Conservation (phyloP, 2,113 vertebrate genomes). For the Campylorhamphus procurvoides region DNA sequence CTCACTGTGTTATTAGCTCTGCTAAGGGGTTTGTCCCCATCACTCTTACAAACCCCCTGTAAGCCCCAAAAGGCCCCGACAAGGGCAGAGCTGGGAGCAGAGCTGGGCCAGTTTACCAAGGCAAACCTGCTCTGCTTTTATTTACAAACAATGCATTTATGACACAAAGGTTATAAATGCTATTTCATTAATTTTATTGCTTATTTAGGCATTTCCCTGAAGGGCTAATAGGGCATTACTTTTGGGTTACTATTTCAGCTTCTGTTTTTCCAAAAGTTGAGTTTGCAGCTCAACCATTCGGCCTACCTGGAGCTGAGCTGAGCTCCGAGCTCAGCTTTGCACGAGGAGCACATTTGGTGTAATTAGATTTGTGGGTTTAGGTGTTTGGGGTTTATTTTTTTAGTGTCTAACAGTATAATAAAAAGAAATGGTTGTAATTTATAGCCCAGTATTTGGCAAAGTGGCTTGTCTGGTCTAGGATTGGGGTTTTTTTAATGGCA, state of each 20-base stretch:
- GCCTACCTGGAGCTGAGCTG: neutral
- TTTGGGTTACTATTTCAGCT: constrained; percentile 7
- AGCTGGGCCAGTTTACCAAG: neutral
- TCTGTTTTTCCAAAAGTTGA: neutral
- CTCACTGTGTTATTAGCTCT: neutral
- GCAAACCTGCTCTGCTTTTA: neutral
- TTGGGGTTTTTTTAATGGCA: neutral
- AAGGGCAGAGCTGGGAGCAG: neutral
- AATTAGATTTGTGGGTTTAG: constrained; percentile 66
- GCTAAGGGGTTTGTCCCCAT: neutral
- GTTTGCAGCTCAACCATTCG: neutral
- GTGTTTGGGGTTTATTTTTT: constrained; percentile 41
- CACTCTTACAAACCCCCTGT: neutral
- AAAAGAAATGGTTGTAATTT: constrained; percentile 57
- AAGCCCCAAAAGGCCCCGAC: neutral
- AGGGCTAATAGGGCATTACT: neutral
- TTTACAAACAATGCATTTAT: constrained; percentile 22
- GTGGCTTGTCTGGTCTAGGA: neutral
- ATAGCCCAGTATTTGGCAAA: constrained; percentile 22
- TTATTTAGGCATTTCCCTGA: constrained; percentile 38
- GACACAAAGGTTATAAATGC: neutral
- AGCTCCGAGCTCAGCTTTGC: neutral
- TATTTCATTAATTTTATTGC: constrained; percentile 34
- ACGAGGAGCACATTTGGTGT: neutral
- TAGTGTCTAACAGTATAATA: constrained; percentile 15